Evolutionary conservation across 2,888 invertebrate species (phyloP), one percentile per base, ranked within the genome.

Genomic region (Arctia plantaginis): DNA sequence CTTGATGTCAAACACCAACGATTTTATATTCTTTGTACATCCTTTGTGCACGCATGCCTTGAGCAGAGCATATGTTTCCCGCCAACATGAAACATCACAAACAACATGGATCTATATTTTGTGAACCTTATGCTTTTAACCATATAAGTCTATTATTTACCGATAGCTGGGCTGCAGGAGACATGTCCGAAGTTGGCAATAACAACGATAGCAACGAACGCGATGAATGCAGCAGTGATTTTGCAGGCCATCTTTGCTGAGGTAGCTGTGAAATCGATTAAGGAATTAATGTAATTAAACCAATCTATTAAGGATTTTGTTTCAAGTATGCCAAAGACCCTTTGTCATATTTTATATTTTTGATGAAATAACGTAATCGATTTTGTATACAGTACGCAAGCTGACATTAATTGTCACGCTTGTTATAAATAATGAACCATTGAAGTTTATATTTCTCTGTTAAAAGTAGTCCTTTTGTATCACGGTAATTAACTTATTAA

Each of bases 111-210:
- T 51, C 7, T 23, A 51, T 23, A 51, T 51, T 47, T 51, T 51
- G 20, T 0, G 23, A 51, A 23, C 23, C 1, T 23, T 27, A 27
- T 27, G 27, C 4, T 15, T 59, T 27, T 62, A 62, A 6, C 27
- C 12, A 41, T 20, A 47, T 23, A 23, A 71, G n/a, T 69, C 13
- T 64, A n/a, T 13, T 55, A 86, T 93, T 93, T 88, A 95, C 95
- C 95, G 71, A 95, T 95, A 72, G 95, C 95, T 35, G 95, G 95
- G 78, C 89, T 94, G 81, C 92, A 88, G 65, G 82, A 79, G 64
- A 90, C 90, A 72, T 82, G 74, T 23, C 87, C 90, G 47, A 92
- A 83, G 81, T 87, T 89, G 23, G 85, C 85, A 67, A 94, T 78
- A 73, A 92, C 82, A 7, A 89, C 88, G 72, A 88, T 81, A 69